phyloP scores from a whole-genome alignment of 2,797 vertebrate species.

The Emydoidea blandingii region DNA sequence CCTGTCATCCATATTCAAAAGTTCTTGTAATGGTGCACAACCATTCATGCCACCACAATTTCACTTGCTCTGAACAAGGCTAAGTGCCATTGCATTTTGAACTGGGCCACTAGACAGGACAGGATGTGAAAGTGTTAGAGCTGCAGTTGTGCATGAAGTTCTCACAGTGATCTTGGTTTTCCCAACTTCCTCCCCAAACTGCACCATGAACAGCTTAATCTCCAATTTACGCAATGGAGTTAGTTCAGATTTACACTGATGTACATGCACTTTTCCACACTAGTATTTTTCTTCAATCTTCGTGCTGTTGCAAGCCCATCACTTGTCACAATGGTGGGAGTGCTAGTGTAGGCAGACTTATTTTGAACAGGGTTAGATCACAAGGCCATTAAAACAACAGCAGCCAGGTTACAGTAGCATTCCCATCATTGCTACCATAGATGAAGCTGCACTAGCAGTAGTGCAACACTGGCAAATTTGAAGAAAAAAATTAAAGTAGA shows the following conservation, averaged over 20 bases:
- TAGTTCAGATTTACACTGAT: neutral
- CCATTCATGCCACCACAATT: neutral
- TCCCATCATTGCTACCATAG: neutral
- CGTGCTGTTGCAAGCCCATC: neutral
- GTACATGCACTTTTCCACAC: neutral
- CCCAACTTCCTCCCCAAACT: neutral
- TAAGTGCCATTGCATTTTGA: neutral
- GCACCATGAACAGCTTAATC: neutral
- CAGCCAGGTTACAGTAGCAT: neutral
- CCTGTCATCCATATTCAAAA: neutral
- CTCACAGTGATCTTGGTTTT: neutral
- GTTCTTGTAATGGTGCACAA: neutral
- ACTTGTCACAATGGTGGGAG: neutral
- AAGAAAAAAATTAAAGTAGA: neutral
- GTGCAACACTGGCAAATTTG: neutral
- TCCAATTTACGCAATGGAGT: neutral
- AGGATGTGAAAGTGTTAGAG: neutral
- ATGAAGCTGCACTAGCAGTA: neutral
- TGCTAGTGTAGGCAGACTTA: rapidly evolving
- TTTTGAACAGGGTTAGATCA: neutral
- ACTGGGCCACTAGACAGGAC: neutral
- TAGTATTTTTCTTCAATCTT: neutral
- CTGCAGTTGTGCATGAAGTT: neutral
- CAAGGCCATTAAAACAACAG: neutral
- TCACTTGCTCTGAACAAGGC: neutral